Base-by-base conservation (phyloP, 2,888 invertebrate genomes). In the Parasteatoda lunata region DNA sequence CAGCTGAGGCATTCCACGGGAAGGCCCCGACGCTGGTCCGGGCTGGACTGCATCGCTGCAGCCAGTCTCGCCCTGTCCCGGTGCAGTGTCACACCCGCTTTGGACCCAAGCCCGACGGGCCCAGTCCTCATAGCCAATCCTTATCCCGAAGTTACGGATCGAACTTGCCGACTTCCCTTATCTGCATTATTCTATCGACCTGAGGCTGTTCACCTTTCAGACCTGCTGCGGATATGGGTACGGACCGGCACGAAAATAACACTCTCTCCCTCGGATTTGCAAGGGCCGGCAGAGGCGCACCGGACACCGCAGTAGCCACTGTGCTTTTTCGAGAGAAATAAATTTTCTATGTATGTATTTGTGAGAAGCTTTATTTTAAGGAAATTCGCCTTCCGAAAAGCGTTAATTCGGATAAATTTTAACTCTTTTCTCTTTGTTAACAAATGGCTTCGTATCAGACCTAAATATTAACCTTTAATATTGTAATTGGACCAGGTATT, bases 111-210 rank as follows among this genome's bases (percentile, higher is more conserved):
- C 93, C 93, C 93, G 93, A 93, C 93, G 93, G 92, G 92, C 94
- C 93, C 93, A 93, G 93, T 93, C 94, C 94, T 94, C 94, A 94
- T 94, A 94, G 94, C 94, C 94, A 94, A 94, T 94, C 94, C 94
- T 94, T 94, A 92, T 94, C 93, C 94, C 94, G 93, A 92, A 92
- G 92, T 92, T 93, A 91, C 91, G 91, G 89, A 92, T 92, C 91
- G 92, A 94, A 94, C 94, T 94, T 94, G 94, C 93, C 94, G 94
- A 94, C 94, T 94, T 94, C 93, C 93, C 94, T 94, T 94, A 93
- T 93, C 94, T 94, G 94, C 94, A 94, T 94, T 94, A 93, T 93
- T 94, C 93, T 93, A 93, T 93, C 93, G 93, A 94, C 94, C 93
- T 94, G 93, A 94, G 94, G 94, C 93, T 94, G 93, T 92, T 94